A percentile compares a stretch with the other conserved stretches of the same genome.
Conservation (phyloP, 2,113 vertebrate genomes). For the Pontoporia blainvillei region DNA sequence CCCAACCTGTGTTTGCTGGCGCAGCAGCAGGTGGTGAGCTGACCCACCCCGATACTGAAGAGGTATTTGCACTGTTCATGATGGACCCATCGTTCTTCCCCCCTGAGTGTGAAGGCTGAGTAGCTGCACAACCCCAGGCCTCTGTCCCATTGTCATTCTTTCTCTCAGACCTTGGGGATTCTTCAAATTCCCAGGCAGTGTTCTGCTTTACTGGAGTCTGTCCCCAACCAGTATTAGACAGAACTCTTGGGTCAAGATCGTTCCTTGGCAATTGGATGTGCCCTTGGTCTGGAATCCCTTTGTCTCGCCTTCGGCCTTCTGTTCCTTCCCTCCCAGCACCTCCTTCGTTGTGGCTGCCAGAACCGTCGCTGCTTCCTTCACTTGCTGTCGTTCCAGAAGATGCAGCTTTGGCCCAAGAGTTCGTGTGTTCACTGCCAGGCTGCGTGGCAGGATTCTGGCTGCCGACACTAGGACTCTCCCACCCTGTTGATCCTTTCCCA, state of each 20-base stretch:
- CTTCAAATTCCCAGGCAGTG: constrained; percentile 98
- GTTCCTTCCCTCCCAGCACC: constrained; percentile 81
- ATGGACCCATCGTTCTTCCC: constrained; percentile 90
- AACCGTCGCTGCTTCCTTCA: constrained; percentile 91
- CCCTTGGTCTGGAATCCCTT: constrained; percentile 82
- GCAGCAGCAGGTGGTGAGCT: constrained; percentile 83
- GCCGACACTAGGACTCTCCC: constrained; percentile 83
- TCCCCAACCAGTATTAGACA: constrained; percentile 97
- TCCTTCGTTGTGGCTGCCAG: constrained; percentile 83
- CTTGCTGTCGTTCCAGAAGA: constrained; percentile 87
- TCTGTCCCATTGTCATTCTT: constrained; percentile 92
- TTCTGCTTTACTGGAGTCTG: constrained; percentile 98
- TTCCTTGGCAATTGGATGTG: constrained; percentile 88
- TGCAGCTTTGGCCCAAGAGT: constrained; percentile 89
- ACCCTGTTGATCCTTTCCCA: constrained; percentile 86
- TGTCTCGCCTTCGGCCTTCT: constrained; percentile 84
- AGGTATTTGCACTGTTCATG: constrained; percentile 88
- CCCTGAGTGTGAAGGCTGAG: constrained; percentile 90
- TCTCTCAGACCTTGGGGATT: constrained; percentile 87
- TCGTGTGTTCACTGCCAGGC: constrained; percentile 82
- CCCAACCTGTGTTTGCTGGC: constrained; percentile 90
- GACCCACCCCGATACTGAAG: constrained; percentile 92
- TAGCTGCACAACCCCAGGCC: constrained; percentile 87
- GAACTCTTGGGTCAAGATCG: constrained; percentile 95
- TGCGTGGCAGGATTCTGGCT: constrained; percentile 81